A percentile compares a stretch with the other conserved stretches of the same genome.
These are phyloP conservation scores for Aphidoletes aphidimyza DNA, from an alignment of 2,888 invertebrate genomes.

Conservation along the genomic window DNA sequence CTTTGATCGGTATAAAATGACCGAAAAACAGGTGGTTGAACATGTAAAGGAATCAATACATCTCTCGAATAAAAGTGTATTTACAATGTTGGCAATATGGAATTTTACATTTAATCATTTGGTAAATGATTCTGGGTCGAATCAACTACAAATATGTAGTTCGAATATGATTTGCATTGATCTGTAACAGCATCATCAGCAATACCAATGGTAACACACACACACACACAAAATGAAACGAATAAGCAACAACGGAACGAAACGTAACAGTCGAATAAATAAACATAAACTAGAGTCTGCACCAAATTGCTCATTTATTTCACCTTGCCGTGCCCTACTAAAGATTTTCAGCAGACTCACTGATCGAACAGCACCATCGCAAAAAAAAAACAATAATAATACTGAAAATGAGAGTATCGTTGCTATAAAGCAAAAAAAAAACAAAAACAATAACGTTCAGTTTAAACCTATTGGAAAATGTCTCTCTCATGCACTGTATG, in stretches of 20 bases:
- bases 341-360: slow-evolving; percentile 36
- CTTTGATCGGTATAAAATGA: too few species aligned
- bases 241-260: not conserved
- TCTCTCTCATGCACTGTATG: slow-evolving; percentile 10
- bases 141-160: too few species aligned
- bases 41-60: too few species aligned
- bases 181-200: not conserved
- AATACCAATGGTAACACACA: not conserved
- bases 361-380: not conserved
- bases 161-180: not conserved
- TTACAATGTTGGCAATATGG: not conserved
- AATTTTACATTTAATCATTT: too few species aligned
- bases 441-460: not conserved
- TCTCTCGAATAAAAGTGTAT: too few species aligned
- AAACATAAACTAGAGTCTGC: slow-evolving; percentile 22
- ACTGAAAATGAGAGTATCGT: slow-evolving; percentile 3
- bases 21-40: too few species aligned
- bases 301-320: slow-evolving; percentile 2
- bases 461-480: not conserved
- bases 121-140: too few species aligned
- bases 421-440: not conserved
- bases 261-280: not conserved
- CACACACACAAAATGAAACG: not conserved
- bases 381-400: not conserved
- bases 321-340: slow-evolving; percentile 51